phyloP scores from a whole-genome alignment of 2,888 invertebrate genomes.

The Xylota segnis region DNA sequence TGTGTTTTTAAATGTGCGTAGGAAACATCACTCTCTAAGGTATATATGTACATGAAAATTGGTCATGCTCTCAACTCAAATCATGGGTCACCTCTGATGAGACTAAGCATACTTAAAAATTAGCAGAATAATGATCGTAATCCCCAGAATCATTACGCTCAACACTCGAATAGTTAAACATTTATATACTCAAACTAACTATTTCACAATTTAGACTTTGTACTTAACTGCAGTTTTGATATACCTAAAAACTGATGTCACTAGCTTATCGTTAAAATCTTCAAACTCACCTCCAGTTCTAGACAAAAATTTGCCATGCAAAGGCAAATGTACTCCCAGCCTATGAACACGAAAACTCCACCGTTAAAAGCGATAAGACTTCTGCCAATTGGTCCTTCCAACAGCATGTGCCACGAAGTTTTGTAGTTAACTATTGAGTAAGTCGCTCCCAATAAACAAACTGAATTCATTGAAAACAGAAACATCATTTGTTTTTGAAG shows the following conservation, averaged over 20 bases:
- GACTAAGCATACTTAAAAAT: too few species aligned
- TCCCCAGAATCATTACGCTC: too few species aligned
- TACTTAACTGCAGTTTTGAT: background rate
- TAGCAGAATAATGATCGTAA: too few species aligned
- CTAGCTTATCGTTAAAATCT: background rate
- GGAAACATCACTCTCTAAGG: too few species aligned
- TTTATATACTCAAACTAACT: too few species aligned
- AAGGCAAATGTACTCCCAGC: slow-evolving; percentile 80
- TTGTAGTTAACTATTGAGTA: slow-evolving; percentile 79
- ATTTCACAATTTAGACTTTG: background rate
- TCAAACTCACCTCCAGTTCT: slow-evolving; percentile 78
- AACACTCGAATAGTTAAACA: too few species aligned
- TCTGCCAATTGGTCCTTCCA: slow-evolving; percentile 78
- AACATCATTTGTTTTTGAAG: slow-evolving; percentile 79
- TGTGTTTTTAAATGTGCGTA: too few species aligned
- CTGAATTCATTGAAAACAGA: slow-evolving; percentile 79
- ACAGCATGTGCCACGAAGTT: slow-evolving; percentile 80
- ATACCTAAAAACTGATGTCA: background rate
- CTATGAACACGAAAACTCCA: slow-evolving; percentile 80
- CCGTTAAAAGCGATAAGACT: slow-evolving; percentile 80
- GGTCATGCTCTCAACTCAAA: too few species aligned
- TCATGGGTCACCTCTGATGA: too few species aligned
- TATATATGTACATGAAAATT: too few species aligned
- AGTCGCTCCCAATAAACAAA: slow-evolving; percentile 80
- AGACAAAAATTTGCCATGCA: slow-evolving; percentile 76